These are phyloP conservation scores for Aphaenogaster floridana DNA, from an alignment of 1,140 invertebrate species.

Conservation along the genomic window DNA sequence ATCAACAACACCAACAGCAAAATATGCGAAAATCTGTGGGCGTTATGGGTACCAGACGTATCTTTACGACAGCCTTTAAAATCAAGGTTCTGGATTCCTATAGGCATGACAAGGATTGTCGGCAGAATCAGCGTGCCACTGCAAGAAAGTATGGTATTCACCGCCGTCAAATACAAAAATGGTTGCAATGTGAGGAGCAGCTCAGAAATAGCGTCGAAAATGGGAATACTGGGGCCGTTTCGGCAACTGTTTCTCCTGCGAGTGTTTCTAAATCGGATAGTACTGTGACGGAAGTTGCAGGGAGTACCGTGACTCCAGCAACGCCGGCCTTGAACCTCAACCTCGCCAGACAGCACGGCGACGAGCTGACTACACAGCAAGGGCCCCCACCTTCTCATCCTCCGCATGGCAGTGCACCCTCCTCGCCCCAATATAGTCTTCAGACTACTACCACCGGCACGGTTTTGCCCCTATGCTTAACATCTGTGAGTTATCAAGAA, in stretches of 20 bases:
- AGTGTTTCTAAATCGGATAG: conserved; percentile 61
- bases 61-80: conserved; percentile 95
- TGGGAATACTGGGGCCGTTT: conserved; percentile 73
- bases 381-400: conserved; percentile 78
- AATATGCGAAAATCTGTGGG: conserved; percentile 86
- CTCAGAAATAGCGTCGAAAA: conserved; percentile 89
- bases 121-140: conserved; percentile 94
- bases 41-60: conserved; percentile 91
- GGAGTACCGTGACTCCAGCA: conserved; percentile 73
- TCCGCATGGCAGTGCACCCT: conserved; percentile 72
- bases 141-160: conserved; percentile 95
- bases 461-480: conserved; percentile 52
- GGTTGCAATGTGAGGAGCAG: conserved; percentile 93
- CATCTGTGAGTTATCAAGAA: conserved; percentile 67
- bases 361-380: conserved; percentile 81
- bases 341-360: conserved; percentile 86
- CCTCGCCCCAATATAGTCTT: conserved; percentile 71
- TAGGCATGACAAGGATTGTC: conserved; percentile 93
- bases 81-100: conserved; percentile 95
- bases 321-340: conserved; percentile 87
- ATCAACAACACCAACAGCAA: conserved; percentile 85
- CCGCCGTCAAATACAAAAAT: conserved; percentile 95
- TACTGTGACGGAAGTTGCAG: conserved; percentile 66
- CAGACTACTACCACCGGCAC: conserved; percentile 44
- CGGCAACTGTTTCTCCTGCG: conserved; percentile 63